phyloP scores from a whole-genome alignment of 2,797 vertebrate genomes.

The Hybognathus amarus region DNA sequence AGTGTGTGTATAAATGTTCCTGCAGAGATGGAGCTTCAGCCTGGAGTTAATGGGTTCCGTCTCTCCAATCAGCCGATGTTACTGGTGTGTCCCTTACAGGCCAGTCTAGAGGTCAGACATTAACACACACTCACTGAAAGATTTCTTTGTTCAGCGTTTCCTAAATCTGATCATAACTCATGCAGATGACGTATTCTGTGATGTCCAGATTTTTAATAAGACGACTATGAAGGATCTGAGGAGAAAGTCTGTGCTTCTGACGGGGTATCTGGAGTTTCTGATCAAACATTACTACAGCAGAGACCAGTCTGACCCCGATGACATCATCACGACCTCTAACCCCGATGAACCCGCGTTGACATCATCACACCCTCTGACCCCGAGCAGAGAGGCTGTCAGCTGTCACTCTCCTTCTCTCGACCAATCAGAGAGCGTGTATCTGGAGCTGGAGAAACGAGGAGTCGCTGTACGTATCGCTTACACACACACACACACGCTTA shows the following conservation, averaged over 20 bases:
- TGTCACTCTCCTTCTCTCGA: constrained; percentile 86
- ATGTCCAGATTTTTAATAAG: constrained; percentile 83
- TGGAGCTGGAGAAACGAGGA: constrained; percentile 89
- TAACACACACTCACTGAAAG: too few relatives aligned
- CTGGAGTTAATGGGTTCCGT: constrained; percentile 88
- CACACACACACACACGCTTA: too few relatives aligned
- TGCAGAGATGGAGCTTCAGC: constrained; percentile 79
- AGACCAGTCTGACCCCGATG: constrained; percentile 68
- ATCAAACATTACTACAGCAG: constrained; percentile 78
- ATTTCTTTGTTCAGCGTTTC: too few relatives aligned
- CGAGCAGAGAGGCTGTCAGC: constrained; percentile 89
- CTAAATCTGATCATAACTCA: neutral
- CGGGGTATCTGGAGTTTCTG: constrained; percentile 92
- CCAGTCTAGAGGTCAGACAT: constrained; percentile 89
- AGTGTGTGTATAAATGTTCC: neutral
- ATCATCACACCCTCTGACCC: constrained; percentile 85
- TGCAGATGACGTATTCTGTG: neutral
- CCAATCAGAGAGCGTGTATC: constrained; percentile 77
- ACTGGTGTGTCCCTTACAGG: constrained; percentile 90
- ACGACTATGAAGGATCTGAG: constrained; percentile 85
- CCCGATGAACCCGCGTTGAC: constrained; percentile 70
- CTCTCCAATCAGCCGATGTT: constrained; percentile 93
- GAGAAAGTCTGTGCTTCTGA: constrained; percentile 90
- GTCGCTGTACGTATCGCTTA: constrained; percentile 63
- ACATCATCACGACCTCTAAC: constrained; percentile 84